Evolutionary conservation across 2,113 vertebrate species (phyloP).

Genomic region (Enhydra lutris): DNA sequence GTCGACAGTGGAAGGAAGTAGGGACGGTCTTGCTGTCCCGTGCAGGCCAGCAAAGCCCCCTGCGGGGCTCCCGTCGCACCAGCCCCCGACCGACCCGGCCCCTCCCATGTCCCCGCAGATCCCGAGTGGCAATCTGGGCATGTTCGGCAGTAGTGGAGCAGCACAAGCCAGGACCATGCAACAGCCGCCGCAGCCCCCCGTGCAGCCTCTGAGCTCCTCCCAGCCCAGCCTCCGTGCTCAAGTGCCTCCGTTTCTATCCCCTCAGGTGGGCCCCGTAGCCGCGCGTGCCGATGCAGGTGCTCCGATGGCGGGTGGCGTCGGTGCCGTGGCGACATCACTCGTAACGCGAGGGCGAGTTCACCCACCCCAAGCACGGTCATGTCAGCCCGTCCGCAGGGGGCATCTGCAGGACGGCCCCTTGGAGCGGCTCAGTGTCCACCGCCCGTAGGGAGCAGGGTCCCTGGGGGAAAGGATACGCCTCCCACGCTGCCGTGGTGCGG

Average conservation of each 20-base stretch:
- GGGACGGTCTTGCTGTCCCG: accelerated
- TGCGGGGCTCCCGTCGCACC: accelerated
- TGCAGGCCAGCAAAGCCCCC: background rate
- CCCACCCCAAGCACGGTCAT: background rate
- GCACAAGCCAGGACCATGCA: conserved; percentile 94
- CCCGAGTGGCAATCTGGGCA: conserved; percentile 94
- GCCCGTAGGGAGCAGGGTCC: background rate
- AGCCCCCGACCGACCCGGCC: accelerated
- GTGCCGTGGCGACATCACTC: accelerated
- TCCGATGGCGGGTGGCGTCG: background rate
- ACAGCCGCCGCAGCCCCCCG: conserved; percentile 92
- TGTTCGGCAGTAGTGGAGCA: conserved; percentile 97
- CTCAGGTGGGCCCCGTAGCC: conserved; percentile 89
- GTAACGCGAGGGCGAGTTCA: background rate
- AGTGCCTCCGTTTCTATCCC: conserved; percentile 99
- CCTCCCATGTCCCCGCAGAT: conserved; percentile 83
- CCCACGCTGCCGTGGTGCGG: accelerated
- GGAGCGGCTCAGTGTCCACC: no score
- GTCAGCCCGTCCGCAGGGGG: background rate
- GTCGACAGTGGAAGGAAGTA: background rate
- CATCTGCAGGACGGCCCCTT: background rate
- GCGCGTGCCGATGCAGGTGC: accelerated
- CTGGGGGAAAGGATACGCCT: no score
- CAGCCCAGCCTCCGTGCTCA: conserved; percentile 99
- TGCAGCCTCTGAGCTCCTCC: conserved; percentile 97